Evolutionary conservation across 2,888 invertebrate species (phyloP).

Genomic region (Blastobasis adustella): DNA sequence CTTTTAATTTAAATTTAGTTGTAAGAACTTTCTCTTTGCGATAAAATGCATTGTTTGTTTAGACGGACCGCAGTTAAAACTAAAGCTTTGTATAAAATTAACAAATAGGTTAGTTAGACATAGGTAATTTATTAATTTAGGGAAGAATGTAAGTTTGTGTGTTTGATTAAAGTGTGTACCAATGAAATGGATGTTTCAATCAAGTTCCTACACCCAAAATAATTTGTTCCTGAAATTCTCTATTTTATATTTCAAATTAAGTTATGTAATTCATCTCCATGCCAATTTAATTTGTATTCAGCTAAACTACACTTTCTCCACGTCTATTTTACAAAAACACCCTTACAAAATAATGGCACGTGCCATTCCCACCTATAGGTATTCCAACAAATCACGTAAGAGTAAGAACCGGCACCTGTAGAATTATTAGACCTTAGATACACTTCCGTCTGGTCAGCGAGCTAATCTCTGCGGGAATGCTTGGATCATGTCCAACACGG

Average conservation of each 20-base stretch:
- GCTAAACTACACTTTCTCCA: too few relatives aligned
- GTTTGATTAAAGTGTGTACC: slow-evolving; percentile 36
- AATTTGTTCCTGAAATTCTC: too few relatives aligned
- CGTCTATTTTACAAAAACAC: too few relatives aligned
- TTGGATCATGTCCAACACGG: slow-evolving; percentile 2
- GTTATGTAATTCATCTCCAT: too few relatives aligned
- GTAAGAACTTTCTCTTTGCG: slow-evolving; percentile 11
- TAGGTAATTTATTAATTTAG: slow-evolving; percentile 36
- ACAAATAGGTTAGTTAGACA: slow-evolving; percentile 62
- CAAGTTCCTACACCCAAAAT: too few relatives aligned
- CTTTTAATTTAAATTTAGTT: slow-evolving; percentile 24
- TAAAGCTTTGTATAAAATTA: slow-evolving; percentile 72
- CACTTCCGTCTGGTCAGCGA: neutral
- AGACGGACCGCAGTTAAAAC: slow-evolving; percentile 67
- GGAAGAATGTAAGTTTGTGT: slow-evolving; percentile 54
- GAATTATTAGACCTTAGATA: slow-evolving; percentile 18
- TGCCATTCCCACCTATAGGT: too few relatives aligned
- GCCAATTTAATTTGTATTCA: too few relatives aligned
- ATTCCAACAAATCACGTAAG: too few relatives aligned
- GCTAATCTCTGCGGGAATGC: neutral
- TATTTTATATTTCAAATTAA: too few relatives aligned
- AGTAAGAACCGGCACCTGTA: slow-evolving; percentile 11
- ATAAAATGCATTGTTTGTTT: slow-evolving; percentile 12
- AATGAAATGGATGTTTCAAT: slow-evolving; percentile 32
- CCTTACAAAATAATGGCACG: too few relatives aligned